phyloP scores from a whole-genome alignment of 23 tunicate genomes.

The Oikopleura vanhoeffeni region DNA sequence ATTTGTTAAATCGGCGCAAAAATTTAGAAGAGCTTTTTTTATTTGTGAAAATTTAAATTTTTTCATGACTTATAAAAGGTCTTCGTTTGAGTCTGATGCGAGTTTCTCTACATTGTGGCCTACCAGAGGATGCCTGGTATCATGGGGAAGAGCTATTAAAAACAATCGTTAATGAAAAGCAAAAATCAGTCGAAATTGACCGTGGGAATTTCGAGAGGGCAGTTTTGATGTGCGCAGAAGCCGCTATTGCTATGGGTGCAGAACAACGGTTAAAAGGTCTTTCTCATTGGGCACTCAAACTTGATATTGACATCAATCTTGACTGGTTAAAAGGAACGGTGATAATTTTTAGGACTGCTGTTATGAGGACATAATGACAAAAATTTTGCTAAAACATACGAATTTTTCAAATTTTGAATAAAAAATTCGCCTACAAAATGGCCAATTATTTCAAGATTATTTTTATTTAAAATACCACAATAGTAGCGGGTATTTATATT shows the following conservation, averaged over 20 bases:
- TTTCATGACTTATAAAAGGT: too few relatives aligned
- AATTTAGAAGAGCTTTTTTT: too few relatives aligned
- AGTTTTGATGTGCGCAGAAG: background rate
- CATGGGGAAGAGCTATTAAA: conserved; percentile 53
- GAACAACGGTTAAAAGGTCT: background rate
- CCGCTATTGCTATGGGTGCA: background rate
- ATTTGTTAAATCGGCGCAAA: too few relatives aligned
- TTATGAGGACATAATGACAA: too few relatives aligned
- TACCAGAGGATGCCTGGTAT: conserved; percentile 30
- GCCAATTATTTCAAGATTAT: too few relatives aligned
- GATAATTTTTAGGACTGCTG: too few relatives aligned
- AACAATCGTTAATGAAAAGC: background rate
- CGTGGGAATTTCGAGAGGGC: background rate
- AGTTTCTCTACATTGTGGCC: conserved; percentile 35
- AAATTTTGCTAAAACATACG: too few relatives aligned
- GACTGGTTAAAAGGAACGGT: background rate
- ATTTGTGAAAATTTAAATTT: too few relatives aligned
- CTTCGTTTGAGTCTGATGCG: conserved; percentile 60
- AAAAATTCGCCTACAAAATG: too few relatives aligned
- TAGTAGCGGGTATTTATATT: too few relatives aligned
- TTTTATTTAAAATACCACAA: too few relatives aligned
- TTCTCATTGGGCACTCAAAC: background rate
- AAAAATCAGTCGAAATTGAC: background rate
- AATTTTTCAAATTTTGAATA: too few relatives aligned
- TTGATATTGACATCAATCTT: background rate